Conservation (phyloP, 2,797 vertebrate species). For the Adelosebastes latens region DNA sequence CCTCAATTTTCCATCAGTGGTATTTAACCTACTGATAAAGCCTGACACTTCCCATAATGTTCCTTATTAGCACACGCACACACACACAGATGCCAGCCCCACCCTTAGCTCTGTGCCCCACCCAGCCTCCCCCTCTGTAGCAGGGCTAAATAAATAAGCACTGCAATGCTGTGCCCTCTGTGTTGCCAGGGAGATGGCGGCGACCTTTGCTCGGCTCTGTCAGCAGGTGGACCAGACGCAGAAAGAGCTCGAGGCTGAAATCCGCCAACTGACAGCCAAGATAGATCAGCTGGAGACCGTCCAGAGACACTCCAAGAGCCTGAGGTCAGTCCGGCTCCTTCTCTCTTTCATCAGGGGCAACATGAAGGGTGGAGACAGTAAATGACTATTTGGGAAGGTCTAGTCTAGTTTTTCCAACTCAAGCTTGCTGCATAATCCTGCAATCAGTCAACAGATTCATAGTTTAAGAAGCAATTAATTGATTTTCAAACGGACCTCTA, state of each 20-base stretch:
- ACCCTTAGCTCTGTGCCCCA: background rate
- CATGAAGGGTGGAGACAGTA: background rate
- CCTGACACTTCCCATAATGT: background rate
- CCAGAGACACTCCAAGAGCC: slow-evolving; percentile 88
- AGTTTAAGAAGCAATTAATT: background rate
- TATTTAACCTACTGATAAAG: slow-evolving; percentile 13
- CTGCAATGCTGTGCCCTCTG: slow-evolving; percentile 49
- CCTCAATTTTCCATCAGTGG: background rate
- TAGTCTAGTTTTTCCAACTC: background rate
- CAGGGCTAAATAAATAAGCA: slow-evolving; percentile 57
- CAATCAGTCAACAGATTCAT: background rate
- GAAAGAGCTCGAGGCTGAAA: slow-evolving; percentile 89
- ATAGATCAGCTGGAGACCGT: slow-evolving; percentile 91
- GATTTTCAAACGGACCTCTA: background rate
- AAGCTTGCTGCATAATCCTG: background rate
- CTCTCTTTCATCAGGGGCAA: background rate
- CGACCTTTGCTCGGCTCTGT: slow-evolving; percentile 83
- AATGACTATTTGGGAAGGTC: background rate
- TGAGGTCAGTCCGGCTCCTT: slow-evolving; percentile 82
- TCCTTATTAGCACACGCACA: background rate
- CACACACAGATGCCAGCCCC: background rate
- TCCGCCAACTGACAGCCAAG: slow-evolving; percentile 87
- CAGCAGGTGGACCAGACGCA: slow-evolving; percentile 92
- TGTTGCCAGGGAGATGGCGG: slow-evolving; percentile 89
- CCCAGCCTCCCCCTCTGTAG: background rate